These are phyloP conservation scores for Sinhomidia bicolor DNA, from an alignment of 2,888 invertebrate genomes.

Conservation along the genomic window DNA sequence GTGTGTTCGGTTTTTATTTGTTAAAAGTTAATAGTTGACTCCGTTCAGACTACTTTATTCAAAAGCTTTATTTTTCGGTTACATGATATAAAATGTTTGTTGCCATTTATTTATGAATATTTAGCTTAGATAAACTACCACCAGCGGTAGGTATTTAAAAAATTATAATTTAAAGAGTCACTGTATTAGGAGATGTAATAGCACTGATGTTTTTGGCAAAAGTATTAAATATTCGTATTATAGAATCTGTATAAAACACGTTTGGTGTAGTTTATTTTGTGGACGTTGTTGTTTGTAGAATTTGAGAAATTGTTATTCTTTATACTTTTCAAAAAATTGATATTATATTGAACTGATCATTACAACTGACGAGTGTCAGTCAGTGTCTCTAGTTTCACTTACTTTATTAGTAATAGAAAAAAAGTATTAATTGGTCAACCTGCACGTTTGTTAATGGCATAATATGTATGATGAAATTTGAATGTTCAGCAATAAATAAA, in stretches of 20 bases:
- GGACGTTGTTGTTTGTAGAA: neutral
- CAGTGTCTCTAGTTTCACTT: too few species aligned
- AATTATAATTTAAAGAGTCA: conserved; percentile 5
- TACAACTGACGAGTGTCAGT: neutral
- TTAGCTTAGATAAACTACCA: neutral
- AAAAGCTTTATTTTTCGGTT: conserved; percentile 49
- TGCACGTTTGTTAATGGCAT: neutral
- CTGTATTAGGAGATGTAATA: neutral
- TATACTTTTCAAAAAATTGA: too few species aligned
- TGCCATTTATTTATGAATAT: conserved; percentile 54
- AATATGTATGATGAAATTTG: neutral
- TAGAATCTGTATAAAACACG: neutral
- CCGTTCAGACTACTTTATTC: neutral
- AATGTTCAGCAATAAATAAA: conserved; percentile 10
- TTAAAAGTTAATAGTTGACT: neutral
- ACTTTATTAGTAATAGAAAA: too few species aligned
- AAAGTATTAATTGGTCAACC: neutral
- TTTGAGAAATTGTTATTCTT: too few species aligned
- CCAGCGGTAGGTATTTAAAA: neutral
- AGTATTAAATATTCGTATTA: conserved; percentile 1
- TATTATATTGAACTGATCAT: neutral
- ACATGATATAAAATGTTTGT: neutral
- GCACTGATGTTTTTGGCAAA: neutral
- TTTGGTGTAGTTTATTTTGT: neutral
- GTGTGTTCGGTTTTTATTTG: conserved; percentile 51